Percentiles rank a stretch among this genome's conserved stretches.
phyloP scores from a whole-genome alignment of 2,797 vertebrate genomes.

The Mormyrus hasselquistii region DNA sequence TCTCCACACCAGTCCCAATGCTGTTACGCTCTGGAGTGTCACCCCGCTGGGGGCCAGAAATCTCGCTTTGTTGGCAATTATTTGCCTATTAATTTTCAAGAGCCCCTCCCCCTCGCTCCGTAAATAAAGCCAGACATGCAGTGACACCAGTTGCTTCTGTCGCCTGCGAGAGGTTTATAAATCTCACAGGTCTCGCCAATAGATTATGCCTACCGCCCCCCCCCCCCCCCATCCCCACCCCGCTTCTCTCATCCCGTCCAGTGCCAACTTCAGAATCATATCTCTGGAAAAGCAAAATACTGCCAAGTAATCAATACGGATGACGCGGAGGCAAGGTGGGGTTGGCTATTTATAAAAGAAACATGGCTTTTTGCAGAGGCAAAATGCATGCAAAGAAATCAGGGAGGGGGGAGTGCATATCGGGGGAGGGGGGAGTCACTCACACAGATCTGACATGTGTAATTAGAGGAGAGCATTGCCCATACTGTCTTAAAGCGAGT shows the following conservation, averaged over 20 bases:
- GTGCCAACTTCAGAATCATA: slow-evolving; percentile 41
- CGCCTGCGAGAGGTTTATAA: slow-evolving; percentile 56
- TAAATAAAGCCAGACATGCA: slow-evolving; percentile 58
- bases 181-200: slow-evolving; percentile 53
- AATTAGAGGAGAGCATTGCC: background rate
- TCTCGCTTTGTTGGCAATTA: slow-evolving; percentile 56
- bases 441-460: background rate
- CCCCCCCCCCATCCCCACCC: background rate
- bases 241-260: slow-evolving; percentile 43
- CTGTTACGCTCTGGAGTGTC: slow-evolving; percentile 45
- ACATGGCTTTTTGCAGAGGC: background rate
- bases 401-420: background rate
- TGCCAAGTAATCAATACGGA: slow-evolving; percentile 6
- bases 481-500: background rate
- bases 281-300: slow-evolving; percentile 27
- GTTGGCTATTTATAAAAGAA: slow-evolving; percentile 10
- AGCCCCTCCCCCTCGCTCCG: slow-evolving; percentile 43
- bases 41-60: slow-evolving; percentile 30
- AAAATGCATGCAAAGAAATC: background rate
- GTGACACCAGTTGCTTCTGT: slow-evolving; percentile 58
- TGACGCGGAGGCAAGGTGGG: slow-evolving; percentile 18
- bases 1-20: slow-evolving; percentile 30
- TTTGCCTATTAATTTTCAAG: slow-evolving; percentile 62
- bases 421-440: background rate
- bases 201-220: slow-evolving; percentile 47